Evolutionary conservation across 2,797 vertebrate genomes (phyloP), one percentile per base, ranked within the genome.

Genomic region (Anabacerthia variegaticeps): DNA sequence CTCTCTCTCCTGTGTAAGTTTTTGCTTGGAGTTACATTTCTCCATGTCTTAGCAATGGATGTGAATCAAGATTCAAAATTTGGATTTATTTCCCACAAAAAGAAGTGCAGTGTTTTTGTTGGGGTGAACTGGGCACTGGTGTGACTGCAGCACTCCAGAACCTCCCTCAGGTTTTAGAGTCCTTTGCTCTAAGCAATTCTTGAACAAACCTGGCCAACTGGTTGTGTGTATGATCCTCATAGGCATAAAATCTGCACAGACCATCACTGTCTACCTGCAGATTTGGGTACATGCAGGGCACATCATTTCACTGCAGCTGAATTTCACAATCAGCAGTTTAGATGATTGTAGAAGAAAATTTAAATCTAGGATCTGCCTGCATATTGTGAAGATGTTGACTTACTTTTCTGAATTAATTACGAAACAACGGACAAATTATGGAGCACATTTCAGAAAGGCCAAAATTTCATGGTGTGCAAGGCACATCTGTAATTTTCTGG

Each of bases 21-120:
- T 84, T 92, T 48, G 36, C 79, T 90, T 30, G 5, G 71, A 95
- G 92, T 91, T 95, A 90, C 71, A 73, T 90, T 95, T 94, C 85
- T 77, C 23, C 55, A 23, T 83, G 74, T 75, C 81, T 96, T 75
- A 92, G 82, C 58, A 75, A 77, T 39, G 88, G 86, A 92, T 49
- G 48, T 2, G 43, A 75, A 94, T 75, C 77, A 74, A 95, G 59
- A 96, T 39, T 76, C 59, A 81, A 75, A 92, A 1, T 55, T 80
- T 93, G 89, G 88, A 88, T 91, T 82, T 55, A 56, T 3, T 79
- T 95, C 74, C 75, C 79, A 48, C 61, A 83, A 73, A 54, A 94
- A 20, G 1, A 84, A 49, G 51, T 46, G 48, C 11, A 71, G 43
- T 51, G 46, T 37, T 94, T 86, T 30, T 63, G 32, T 62, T 85